Base-by-base conservation (phyloP, 2,888 invertebrate species). In the Drosophila anceps region DNA sequence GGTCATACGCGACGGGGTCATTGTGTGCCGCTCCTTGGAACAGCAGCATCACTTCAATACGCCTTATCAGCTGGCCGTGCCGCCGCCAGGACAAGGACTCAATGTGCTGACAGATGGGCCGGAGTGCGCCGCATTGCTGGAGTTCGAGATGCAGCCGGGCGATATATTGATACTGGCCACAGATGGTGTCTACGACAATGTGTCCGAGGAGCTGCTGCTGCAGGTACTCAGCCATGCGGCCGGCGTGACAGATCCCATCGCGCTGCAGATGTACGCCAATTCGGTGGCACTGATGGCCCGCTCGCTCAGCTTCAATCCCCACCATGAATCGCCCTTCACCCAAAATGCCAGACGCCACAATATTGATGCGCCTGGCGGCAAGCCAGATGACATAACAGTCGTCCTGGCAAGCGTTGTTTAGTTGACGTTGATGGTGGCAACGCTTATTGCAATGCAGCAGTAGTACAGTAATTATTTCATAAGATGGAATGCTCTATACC, bases 41-140 rank as follows among this genome's bases (percentile, higher is more conserved):
- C 99, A 99, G 92, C 98, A 98, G 90, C 98, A 99, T 93, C 98
- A 98, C 93, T 99, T 99, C 93, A 99, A 99, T 94, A 98, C 98
- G 15, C 99, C 99, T 0, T 99, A 97, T 94, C 99, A 99, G 93
- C 94, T 99, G 81, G 97, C 98, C 54, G 94, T 98, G 80, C 97
- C 98, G 44, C 98, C 98, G 18, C 97, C 98, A 0, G 96, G 96
- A n/a, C 96, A 96, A 81, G 95, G 96, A 81, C 95, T 95, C 75
- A 95, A 96, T 88, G 97, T 98, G 66, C 95, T 98, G 13, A 96
- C 97, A 92, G 98, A 98, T 93, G 96, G 97, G 91, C 98, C 98
- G 1, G 97, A 98, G 89, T 96, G 97, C 50, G 98, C 98, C 9
- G 96, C 97, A 70, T 96, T 96, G 48, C 95, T 96, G 5, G 96